These are phyloP conservation scores for Pollachius pollachius DNA, from an alignment of 2,113 vertebrate genomes.

Conservation along the genomic window DNA sequence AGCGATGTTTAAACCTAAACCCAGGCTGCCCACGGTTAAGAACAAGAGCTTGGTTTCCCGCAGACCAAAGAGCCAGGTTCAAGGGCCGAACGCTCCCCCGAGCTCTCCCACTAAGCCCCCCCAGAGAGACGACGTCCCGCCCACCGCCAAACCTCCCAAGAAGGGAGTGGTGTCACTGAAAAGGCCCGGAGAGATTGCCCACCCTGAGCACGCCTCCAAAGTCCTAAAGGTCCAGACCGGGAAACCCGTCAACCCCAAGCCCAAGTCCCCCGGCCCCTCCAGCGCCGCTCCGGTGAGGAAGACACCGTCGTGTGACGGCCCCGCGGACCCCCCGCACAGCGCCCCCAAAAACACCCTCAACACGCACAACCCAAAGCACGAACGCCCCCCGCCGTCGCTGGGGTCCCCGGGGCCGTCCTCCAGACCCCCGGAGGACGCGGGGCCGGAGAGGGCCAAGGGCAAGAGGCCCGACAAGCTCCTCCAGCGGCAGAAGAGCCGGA, in stretches of 20 bases:
- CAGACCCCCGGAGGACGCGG: slow-evolving; percentile 76
- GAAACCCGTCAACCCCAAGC: slow-evolving; percentile 45
- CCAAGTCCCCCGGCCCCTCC: slow-evolving; percentile 40
- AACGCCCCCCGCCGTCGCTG: slow-evolving; percentile 7
- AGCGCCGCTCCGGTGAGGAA: slow-evolving; percentile 40
- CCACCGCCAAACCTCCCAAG: slow-evolving; percentile 54
- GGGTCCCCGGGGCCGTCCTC: slow-evolving; percentile 48
- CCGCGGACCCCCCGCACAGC: slow-evolving; percentile 48
- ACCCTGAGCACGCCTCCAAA: slow-evolving; percentile 77
- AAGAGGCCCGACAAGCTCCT: slow-evolving; percentile 85
- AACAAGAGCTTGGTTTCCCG: slow-evolving; percentile 48
- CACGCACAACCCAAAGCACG: slow-evolving; percentile 13
- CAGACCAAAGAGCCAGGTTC: slow-evolving; percentile 53
- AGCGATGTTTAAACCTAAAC: slow-evolving; percentile 59
- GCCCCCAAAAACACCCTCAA: slow-evolving; percentile 45
- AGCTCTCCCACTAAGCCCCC: slow-evolving; percentile 42
- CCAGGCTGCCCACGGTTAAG: slow-evolving; percentile 40
- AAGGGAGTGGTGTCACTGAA: slow-evolving; percentile 68
- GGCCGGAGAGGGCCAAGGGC: slow-evolving; percentile 75
- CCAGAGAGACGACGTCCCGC: slow-evolving; percentile 55
- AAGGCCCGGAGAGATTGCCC: slow-evolving; percentile 68
- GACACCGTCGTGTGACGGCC: slow-evolving; percentile 37
- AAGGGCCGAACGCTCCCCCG: slow-evolving; percentile 56
- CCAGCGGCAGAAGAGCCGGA: slow-evolving; percentile 86
- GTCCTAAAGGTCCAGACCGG: slow-evolving; percentile 78